A percentile compares a stretch with the other conserved stretches of the same genome.
Conservation (phyloP, 2,888 invertebrate species). For the Drosophila neonasuta region DNA sequence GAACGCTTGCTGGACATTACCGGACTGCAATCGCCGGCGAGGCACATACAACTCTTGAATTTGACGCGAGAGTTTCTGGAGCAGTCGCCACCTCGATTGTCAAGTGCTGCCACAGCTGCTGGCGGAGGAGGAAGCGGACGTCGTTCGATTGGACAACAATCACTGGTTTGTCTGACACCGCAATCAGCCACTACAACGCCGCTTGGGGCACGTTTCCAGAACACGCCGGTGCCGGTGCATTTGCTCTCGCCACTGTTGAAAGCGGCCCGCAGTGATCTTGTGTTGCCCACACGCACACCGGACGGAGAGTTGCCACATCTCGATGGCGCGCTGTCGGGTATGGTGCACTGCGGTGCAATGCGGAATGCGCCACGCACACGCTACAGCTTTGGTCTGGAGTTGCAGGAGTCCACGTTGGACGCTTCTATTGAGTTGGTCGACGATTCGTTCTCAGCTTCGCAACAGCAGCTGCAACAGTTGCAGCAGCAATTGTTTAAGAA, state of each 20-base stretch:
- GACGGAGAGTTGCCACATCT: slow-evolving; percentile 60
- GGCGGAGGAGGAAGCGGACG: slow-evolving; percentile 21
- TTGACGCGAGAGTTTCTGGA: slow-evolving; percentile 76
- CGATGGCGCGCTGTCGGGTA: slow-evolving; percentile 58
- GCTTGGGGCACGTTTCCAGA: slow-evolving; percentile 53
- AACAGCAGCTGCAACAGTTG: slow-evolving; percentile 61
- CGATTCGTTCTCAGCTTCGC: slow-evolving; percentile 78
- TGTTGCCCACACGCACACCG: slow-evolving; percentile 77
- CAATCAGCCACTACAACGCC: slow-evolving; percentile 69
- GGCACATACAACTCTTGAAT: slow-evolving; percentile 76
- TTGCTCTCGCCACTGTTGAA: slow-evolving; percentile 67
- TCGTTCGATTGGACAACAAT: slow-evolving; percentile 47
- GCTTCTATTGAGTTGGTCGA: slow-evolving; percentile 82
- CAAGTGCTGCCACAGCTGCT: slow-evolving; percentile 2
- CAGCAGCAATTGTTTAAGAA: slow-evolving; percentile 83
- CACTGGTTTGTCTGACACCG: slow-evolving; percentile 78
- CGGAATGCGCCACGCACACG: slow-evolving; percentile 55
- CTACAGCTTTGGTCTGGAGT: slow-evolving; percentile 81
- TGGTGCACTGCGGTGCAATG: slow-evolving; percentile 4
- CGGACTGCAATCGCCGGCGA: slow-evolving; percentile 64
- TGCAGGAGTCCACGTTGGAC: slow-evolving; percentile 81
- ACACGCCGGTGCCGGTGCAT: slow-evolving; percentile 62
- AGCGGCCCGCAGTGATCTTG: slow-evolving; percentile 74
- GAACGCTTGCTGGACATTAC: slow-evolving; percentile 78
- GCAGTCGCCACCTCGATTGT: slow-evolving; percentile 39